Percentiles rank a stretch among this genome's conserved stretches.
Conservation (phyloP, 2,113 vertebrate genomes). For the Probosciger aterrimus region DNA sequence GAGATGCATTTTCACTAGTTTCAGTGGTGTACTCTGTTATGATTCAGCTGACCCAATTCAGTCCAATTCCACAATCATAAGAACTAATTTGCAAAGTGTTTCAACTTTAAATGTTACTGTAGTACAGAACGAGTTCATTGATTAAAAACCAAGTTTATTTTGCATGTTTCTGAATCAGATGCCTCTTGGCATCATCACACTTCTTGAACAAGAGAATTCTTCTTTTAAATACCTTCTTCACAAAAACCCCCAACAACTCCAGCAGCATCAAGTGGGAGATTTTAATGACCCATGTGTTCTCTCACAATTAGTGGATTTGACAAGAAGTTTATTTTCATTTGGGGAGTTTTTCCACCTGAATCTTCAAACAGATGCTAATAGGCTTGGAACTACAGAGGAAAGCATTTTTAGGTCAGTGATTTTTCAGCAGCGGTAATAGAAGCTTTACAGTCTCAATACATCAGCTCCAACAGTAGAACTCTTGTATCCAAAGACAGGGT, state of each 20-base stretch:
- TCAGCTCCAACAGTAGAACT: slow-evolving; percentile 47
- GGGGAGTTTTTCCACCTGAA: slow-evolving; percentile 60
- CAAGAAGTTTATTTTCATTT: slow-evolving; percentile 45
- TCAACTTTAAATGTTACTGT: background rate
- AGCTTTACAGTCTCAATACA: slow-evolving; percentile 35
- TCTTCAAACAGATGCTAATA: slow-evolving; percentile 51
- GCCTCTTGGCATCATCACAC: background rate
- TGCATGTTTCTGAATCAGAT: background rate
- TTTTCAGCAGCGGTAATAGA: slow-evolving; percentile 40
- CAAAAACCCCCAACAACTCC: background rate
- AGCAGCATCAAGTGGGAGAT: slow-evolving; percentile 8
- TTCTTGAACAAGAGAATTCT: background rate
- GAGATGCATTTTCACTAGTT: background rate
- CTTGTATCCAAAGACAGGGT: slow-evolving; percentile 33
- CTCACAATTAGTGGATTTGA: slow-evolving; percentile 52
- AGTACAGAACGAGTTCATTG: background rate
- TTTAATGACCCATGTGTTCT: slow-evolving; percentile 20
- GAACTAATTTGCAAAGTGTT: background rate
- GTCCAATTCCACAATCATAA: background rate
- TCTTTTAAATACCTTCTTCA: background rate
- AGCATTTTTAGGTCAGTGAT: slow-evolving; percentile 65
- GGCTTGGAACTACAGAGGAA: slow-evolving; percentile 53
- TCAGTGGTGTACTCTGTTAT: background rate
- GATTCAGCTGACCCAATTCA: background rate
- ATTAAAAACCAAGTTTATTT: background rate